phyloP scores from a whole-genome alignment of 23 tunicate genomes.

The Trididemnum nubilum region DNA sequence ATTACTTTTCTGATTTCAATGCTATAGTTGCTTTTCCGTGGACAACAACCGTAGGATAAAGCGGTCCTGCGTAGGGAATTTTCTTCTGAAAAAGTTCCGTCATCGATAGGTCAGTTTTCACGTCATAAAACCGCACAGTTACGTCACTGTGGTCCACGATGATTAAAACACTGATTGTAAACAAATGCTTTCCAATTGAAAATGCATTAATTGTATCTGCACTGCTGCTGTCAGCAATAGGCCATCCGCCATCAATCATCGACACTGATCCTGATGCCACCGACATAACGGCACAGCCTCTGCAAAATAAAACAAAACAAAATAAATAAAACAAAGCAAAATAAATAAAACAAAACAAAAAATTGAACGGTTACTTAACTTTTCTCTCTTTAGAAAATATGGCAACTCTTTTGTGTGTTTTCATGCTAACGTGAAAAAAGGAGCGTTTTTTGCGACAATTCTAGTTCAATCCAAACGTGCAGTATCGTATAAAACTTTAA shows the following conservation, averaged over 20 bases:
- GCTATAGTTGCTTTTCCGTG: slow-evolving; percentile 27
- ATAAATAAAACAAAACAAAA: no score
- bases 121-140: slow-evolving; percentile 43
- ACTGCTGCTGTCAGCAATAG: neutral
- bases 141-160: slow-evolving; percentile 26
- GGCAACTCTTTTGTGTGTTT: no score
- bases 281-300: slow-evolving; percentile 36
- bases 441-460: neutral
- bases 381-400: no score
- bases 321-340: neutral
- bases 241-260: neutral
- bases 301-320: neutral
- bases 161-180: slow-evolving; percentile 18
- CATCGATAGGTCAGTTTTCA: neutral
- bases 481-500: no score
- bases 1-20: neutral
- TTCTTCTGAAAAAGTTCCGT: slow-evolving; percentile 15
- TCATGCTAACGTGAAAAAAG: no score
- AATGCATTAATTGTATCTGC: neutral
- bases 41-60: slow-evolving; percentile 35
- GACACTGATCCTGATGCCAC: slow-evolving; percentile 6
- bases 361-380: no score
- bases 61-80: neutral
- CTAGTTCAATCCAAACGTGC: no score
- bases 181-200: slow-evolving; percentile 30